A percentile compares a stretch with the other conserved stretches of the same genome.
These are phyloP conservation scores for Anarrhichthys ocellatus DNA, from an alignment of 2,113 vertebrate species.

Conservation along the genomic window DNA sequence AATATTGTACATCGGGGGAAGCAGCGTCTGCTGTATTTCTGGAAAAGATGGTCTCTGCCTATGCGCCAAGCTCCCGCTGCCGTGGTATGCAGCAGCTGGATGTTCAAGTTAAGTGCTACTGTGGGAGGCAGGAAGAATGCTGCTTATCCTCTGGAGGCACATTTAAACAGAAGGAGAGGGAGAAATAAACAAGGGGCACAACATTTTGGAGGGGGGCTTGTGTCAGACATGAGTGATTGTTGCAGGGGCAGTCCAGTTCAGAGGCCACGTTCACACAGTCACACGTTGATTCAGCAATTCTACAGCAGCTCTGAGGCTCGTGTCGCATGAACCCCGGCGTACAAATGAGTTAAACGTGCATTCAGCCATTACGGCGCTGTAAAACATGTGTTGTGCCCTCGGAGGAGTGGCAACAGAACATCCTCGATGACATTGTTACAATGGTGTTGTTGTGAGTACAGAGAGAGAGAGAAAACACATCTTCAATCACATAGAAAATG, in stretches of 20 bases:
- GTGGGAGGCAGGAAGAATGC: constrained; percentile 33
- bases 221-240: neutral
- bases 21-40: constrained; percentile 13
- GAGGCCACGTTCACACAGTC: constrained; percentile 7
- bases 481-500: constrained; percentile 34
- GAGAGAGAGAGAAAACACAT: neutral
- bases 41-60: neutral
- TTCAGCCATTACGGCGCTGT: constrained; percentile 12
- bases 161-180: constrained; percentile 18
- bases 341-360: constrained; percentile 20
- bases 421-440: constrained; percentile 16
- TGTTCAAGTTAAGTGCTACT: constrained; percentile 12
- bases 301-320: neutral
- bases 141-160: constrained; percentile 21
- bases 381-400: constrained; percentile 5
- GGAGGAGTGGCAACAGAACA: constrained; percentile 14
- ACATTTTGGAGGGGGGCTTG: neutral
- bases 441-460: neutral
- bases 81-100: constrained; percentile 13
- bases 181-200: constrained; percentile 19
- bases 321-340: neutral
- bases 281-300: neutral
- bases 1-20: constrained; percentile 5
- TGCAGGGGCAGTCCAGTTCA: constrained; percentile 10
- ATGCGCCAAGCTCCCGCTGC: constrained; percentile 3